Conservation (phyloP, 2,797 vertebrate genomes). For the Chloroceryle amazona region DNA sequence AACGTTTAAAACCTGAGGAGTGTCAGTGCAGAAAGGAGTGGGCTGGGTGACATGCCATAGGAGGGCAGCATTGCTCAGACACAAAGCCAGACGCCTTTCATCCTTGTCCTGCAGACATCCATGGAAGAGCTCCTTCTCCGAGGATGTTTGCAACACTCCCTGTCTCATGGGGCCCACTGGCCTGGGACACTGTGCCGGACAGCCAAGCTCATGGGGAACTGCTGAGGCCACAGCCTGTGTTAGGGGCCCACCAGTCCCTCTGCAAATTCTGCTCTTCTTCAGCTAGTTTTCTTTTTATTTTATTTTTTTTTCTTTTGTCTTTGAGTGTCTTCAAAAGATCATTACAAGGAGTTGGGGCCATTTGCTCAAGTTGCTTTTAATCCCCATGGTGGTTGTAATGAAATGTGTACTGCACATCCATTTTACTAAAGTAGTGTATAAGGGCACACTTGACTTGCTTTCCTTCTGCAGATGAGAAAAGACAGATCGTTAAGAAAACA, state of each 20-base stretch:
- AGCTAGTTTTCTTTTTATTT: not conserved
- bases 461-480: slow-evolving; percentile 29
- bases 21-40: not conserved
- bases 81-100: rapidly evolving
- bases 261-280: not conserved
- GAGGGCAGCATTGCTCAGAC: slow-evolving; percentile 63
- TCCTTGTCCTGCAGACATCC: not conserved
- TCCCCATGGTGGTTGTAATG: slow-evolving; percentile 13
- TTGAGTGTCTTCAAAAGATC: not conserved
- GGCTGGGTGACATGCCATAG: not conserved
- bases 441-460: slow-evolving; percentile 59
- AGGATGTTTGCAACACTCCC: rapidly evolving
- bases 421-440: slow-evolving; percentile 56
- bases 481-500: slow-evolving; percentile 15
- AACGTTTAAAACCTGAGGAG: rapidly evolving
- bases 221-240: not conserved
- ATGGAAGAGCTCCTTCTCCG: not conserved
- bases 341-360: slow-evolving; percentile 20
- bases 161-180: rapidly evolving
- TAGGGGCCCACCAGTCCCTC: not conserved
- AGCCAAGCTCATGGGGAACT: rapidly evolving
- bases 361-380: slow-evolving; percentile 62
- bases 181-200: rapidly evolving
- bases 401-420: slow-evolving; percentile 40
- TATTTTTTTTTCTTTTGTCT: not conserved